These are phyloP conservation scores for Seriola dumerili DNA, from an alignment of 2,113 vertebrate genomes.

Conservation along the genomic window DNA sequence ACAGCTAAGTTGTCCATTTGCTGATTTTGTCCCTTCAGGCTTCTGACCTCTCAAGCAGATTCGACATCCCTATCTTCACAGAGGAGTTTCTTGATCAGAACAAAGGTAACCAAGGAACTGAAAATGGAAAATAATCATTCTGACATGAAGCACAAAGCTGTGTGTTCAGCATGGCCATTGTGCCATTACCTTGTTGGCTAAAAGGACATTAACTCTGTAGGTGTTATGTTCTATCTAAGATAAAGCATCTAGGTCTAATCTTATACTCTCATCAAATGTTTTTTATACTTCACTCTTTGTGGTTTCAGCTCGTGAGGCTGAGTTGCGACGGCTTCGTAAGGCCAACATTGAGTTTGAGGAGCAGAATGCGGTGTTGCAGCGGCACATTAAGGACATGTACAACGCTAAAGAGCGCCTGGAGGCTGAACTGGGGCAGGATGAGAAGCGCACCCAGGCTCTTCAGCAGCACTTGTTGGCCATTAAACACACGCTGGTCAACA, in stretches of 20 bases:
- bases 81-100: slow-evolving; percentile 99
- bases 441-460: slow-evolving; percentile 92
- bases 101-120: slow-evolving; percentile 87
- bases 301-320: slow-evolving; percentile 91
- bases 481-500: slow-evolving; percentile 92
- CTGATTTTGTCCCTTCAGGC: slow-evolving; percentile 77
- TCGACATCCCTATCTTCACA: slow-evolving; percentile 96
- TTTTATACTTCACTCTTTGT: not conserved
- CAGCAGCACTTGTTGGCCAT: slow-evolving; percentile 93
- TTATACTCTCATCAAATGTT: not conserved
- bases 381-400: slow-evolving; percentile 97
- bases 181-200: not conserved
- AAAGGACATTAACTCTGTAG: not conserved
- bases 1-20: not conserved
- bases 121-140: not conserved
- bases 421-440: slow-evolving; percentile 94
- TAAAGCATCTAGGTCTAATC: not conserved
- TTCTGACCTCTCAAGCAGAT: slow-evolving; percentile 87
- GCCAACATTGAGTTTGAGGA: slow-evolving; percentile 97
- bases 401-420: slow-evolving; percentile 96
- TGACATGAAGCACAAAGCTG: not conserved
- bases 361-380: slow-evolving; percentile 95
- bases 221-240: not conserved
- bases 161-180: not conserved
- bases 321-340: slow-evolving; percentile 94